phyloP scores from a whole-genome alignment of 2,888 invertebrate genomes.

The Cheilosia soror region DNA sequence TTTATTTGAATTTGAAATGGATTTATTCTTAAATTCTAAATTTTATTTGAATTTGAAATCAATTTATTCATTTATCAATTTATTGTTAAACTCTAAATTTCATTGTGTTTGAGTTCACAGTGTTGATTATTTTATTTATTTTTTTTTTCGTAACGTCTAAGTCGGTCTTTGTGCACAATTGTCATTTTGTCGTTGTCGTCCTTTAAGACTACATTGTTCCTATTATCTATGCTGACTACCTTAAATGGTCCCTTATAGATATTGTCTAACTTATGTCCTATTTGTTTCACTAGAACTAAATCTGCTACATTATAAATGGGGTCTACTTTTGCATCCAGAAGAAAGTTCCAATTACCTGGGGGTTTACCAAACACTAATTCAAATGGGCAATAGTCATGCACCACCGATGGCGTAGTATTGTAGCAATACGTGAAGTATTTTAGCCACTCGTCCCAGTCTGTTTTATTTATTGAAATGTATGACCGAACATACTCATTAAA shows the following conservation, averaged over 20 bases:
- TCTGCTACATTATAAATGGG: too few species aligned
- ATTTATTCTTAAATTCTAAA: neutral
- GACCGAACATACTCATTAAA: slow-evolving; percentile 46
- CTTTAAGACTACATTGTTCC: slow-evolving; percentile 16
- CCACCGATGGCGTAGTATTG: slow-evolving; percentile 12
- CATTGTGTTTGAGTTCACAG: too few species aligned
- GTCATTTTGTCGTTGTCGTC: slow-evolving; percentile 10
- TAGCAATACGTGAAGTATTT: slow-evolving; percentile 39
- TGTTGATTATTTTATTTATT: neutral
- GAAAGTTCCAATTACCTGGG: slow-evolving; percentile 13
- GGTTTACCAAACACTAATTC: slow-evolving; percentile 20
- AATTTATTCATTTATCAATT: too few species aligned
- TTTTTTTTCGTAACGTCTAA: slow-evolving; percentile 5
- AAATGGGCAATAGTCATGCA: slow-evolving; percentile 24
- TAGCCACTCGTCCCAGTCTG: slow-evolving; percentile 33
- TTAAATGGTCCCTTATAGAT: slow-evolving; percentile 24
- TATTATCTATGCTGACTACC: slow-evolving; percentile 9
- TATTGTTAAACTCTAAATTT: neutral
- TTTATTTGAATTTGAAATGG: too few species aligned
- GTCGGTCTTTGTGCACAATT: slow-evolving; percentile 31
- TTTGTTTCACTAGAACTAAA: slow-evolving; percentile 20
- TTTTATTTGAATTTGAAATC: neutral
- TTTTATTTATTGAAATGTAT: slow-evolving; percentile 8
- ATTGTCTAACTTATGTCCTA: slow-evolving; percentile 15
- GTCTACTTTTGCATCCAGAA: neutral